phyloP scores from a whole-genome alignment of 2,888 invertebrate genomes.

The Heliconius hortense region DNA sequence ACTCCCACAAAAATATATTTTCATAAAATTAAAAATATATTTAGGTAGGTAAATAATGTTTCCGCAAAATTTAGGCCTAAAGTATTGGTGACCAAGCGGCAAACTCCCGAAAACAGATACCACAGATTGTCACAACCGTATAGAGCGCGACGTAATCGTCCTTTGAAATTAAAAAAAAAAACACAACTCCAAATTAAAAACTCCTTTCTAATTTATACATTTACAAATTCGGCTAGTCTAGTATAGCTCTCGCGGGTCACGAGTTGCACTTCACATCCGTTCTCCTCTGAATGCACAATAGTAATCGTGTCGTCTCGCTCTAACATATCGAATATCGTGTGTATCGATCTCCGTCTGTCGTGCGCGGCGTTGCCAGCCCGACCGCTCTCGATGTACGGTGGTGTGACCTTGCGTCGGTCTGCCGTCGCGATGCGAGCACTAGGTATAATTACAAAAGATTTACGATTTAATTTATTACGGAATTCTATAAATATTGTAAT shows the following conservation, averaged over 20 bases:
- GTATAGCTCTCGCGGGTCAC: constrained; percentile 73
- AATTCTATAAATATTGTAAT: constrained; percentile 43
- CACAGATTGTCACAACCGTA: constrained; percentile 4
- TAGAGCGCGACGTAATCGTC: not conserved
- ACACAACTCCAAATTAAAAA: constrained; percentile 29
- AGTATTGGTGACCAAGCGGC: constrained; percentile 17
- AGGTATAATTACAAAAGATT: constrained; percentile 61
- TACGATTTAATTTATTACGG: constrained; percentile 52
- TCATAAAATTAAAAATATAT: constrained; percentile 12
- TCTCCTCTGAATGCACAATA: constrained; percentile 75
- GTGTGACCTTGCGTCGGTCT: constrained; percentile 72
- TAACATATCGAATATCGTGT: constrained; percentile 34
- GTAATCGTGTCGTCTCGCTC: constrained; percentile 61
- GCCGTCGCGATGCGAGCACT: constrained; percentile 54
- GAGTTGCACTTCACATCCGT: constrained; percentile 73
- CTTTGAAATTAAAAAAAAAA: not conserved
- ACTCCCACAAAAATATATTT: not conserved
- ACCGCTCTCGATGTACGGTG: constrained; percentile 41
- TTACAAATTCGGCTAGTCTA: constrained; percentile 66
- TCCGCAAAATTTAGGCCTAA: constrained; percentile 38
- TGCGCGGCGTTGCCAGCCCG: constrained; percentile 69
- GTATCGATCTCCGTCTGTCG: constrained; percentile 50
- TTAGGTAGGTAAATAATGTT: constrained; percentile 39
- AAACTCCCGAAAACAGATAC: not conserved
- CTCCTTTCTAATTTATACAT: constrained; percentile 72